These are phyloP conservation scores for Dasyornis broadbenti DNA, from an alignment of 2,113 vertebrate genomes.

Conservation along the genomic window DNA sequence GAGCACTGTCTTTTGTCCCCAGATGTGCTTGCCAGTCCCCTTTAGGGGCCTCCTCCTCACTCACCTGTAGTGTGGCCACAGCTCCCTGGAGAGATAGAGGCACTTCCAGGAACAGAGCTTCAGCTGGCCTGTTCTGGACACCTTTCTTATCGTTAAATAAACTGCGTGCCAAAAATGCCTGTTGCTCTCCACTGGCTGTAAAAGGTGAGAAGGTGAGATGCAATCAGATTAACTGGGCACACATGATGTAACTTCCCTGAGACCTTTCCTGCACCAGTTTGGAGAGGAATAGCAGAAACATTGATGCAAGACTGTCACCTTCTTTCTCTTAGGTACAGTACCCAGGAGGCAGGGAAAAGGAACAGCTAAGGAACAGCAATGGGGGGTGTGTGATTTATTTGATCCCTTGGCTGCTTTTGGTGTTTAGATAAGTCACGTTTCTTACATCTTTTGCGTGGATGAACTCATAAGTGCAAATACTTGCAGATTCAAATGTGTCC, in stretches of 20 bases:
- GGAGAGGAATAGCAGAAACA: background rate
- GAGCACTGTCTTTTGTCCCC: background rate
- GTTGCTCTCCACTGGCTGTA: background rate
- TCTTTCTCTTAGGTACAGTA: background rate
- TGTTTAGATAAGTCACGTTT: background rate
- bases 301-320: background rate
- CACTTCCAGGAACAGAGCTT: background rate
- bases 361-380: background rate
- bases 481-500: constrained; percentile 28
- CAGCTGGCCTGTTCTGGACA: background rate
- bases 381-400: background rate
- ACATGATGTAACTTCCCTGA: background rate
- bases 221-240: background rate
- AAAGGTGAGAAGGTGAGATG: background rate
- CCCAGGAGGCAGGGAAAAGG: background rate
- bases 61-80: background rate
- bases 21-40: background rate
- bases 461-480: constrained; percentile 52
- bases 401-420: background rate
- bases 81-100: background rate
- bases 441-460: constrained; percentile 2
- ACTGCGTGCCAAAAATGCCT: background rate
- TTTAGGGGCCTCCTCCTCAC: background rate
- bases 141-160: background rate
- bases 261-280: background rate